Base-by-base conservation (phyloP, 2,888 invertebrate species). In the Lycia hirtaria region DNA sequence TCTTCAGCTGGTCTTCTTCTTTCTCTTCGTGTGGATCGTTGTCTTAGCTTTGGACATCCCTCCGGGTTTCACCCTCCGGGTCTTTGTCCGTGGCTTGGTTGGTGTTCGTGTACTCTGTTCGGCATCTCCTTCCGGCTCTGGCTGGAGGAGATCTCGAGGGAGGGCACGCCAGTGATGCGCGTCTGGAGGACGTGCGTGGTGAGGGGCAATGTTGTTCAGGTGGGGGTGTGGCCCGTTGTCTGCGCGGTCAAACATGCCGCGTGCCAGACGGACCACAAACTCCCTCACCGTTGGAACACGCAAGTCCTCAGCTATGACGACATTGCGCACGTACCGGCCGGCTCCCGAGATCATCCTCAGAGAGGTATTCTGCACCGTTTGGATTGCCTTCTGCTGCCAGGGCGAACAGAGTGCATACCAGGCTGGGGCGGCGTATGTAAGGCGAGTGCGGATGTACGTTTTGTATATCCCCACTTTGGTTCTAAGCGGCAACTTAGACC, bases 391-490 rank as follows among this genome's bases (percentile, higher is more conserved):
- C 9, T 26, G 26, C 17, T 47, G 43, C n/a, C 1, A 7, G 22
- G 32, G 2, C 9, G 24, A 43, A 30, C 26, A 53, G 15, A 14
- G 51, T 3, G 47, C 45, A 5, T 40, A 56, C 58, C 58, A 62
- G 0, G 63, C 56, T 1, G 59, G 57, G 1, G 48, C 44, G 3
- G 61, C 63, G 24, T 65, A 62, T 0, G 65, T 64, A 0, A 70
- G 55, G 1, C 59, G 51, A 0, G 67, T 52, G 0, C 71, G 22
- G 12, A 69, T 10, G 22, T 70, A 70, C 0, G 41, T 58, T 4
- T 69, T 70, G 45, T 65, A 70, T 1, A 72, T 10, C 0, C 28
- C 37, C 4, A 68, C n/a, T 26, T 72, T 73, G 0, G 58, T 48
- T 0, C 57, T 12, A 1, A 68, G 55, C 0, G 72, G 65, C 5